These are phyloP conservation scores for Melanostoma mellinum DNA, from an alignment of 2,888 invertebrate genomes.

Conservation along the genomic window DNA sequence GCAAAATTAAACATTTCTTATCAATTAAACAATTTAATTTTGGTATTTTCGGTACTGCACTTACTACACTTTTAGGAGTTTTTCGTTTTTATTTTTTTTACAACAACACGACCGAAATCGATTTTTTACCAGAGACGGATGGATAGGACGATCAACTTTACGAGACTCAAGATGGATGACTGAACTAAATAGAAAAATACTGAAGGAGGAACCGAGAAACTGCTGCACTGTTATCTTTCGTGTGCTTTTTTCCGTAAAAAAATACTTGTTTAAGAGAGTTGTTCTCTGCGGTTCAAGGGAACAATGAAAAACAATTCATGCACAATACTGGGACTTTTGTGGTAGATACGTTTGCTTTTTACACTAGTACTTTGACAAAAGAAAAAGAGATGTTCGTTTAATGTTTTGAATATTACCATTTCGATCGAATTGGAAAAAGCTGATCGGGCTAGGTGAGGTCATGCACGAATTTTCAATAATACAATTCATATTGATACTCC, in stretches of 20 bases:
- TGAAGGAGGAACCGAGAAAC: neutral
- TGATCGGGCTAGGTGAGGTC: no score
- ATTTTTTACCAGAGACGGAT: slow-evolving; percentile 38
- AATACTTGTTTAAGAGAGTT: slow-evolving; percentile 11
- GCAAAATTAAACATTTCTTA: slow-evolving; percentile 1
- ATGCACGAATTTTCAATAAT: no score
- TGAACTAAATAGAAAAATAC: slow-evolving; percentile 42
- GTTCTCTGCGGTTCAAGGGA: slow-evolving; percentile 16
- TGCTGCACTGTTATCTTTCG: slow-evolving; percentile 69
- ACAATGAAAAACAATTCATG: slow-evolving; percentile 1
- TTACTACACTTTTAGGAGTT: slow-evolving; percentile 34
- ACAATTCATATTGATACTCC: no score
- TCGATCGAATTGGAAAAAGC: neutral
- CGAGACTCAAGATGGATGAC: slow-evolving; percentile 66
- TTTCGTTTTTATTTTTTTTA: slow-evolving; percentile 36
- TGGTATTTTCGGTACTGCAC: slow-evolving; percentile 19
- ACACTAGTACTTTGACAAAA: no score
- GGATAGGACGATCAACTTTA: slow-evolving; percentile 15
- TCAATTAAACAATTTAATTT: slow-evolving; percentile 1
- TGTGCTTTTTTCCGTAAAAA: slow-evolving; percentile 29
- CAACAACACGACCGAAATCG: slow-evolving; percentile 45
- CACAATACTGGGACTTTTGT: slow-evolving; percentile 18
- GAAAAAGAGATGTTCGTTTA: slow-evolving; percentile 4
- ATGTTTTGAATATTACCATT: neutral
- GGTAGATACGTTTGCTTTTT: neutral